Base-by-base conservation (phyloP, 1,140 invertebrate genomes). In the Campoletis sonorensis region DNA sequence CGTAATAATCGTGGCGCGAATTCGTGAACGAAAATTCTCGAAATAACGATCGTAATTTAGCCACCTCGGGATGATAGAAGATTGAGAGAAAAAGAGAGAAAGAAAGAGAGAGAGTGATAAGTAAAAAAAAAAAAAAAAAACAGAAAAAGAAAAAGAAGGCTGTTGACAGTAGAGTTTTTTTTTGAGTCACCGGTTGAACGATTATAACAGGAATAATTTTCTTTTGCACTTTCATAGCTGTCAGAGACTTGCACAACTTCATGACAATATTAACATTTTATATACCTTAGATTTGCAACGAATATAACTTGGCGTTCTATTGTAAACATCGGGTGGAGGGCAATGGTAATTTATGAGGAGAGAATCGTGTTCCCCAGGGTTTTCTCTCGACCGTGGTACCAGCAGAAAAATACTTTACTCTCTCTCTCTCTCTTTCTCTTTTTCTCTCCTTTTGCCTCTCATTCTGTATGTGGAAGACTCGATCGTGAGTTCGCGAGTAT, bases 281-380 rank as follows among this genome's bases (percentile, higher is more conserved):
- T 86, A 86, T 86, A 84, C 8, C 84, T 85, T 87, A 86, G 83
- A 87, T 85, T 86, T 86, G 84, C 85, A 84, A 85, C 82, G 84
- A 78, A 85, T 45, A 13, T 87, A 84, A 85, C 83, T 83, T 81
- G 40, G 61, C 21, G 68, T 79, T 81, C 83, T 82, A 86, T 84
- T 82, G 83, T 84, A 84, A 87, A 87, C 84, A 85, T 83, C 83
- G 82, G 37, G 82, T 81, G 61, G 82, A 83, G 79, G 40, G 67
- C 68, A 82, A 71, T 58, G 81, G 45, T 82, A 79, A 84, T 84
- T 84, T 84, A 84, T 82, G 83, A 79, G 80, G 11, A 23, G 23
- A 64, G 58, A 84, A 67, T 37, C 54, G 61, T 76, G 61, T 64
- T 73, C 54, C 82, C 67, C 77, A 23, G 45, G 83, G 78, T 76